These are phyloP conservation scores for Ips typographus DNA, from an alignment of 1,140 invertebrate species.

Conservation along the genomic window DNA sequence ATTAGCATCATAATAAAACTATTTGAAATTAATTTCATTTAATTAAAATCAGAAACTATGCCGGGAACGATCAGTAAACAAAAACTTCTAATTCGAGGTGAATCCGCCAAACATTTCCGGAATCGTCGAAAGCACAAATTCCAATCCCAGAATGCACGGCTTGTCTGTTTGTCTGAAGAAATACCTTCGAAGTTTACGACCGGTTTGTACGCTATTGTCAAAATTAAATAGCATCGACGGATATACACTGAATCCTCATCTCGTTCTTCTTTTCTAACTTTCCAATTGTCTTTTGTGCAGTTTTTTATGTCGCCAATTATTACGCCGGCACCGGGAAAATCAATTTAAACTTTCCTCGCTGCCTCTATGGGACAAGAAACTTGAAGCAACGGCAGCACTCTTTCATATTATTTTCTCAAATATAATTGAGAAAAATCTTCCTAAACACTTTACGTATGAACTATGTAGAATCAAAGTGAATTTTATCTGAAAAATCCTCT, in stretches of 20 bases:
- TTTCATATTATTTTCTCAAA: too few species aligned
- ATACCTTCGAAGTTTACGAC: constrained; percentile 6
- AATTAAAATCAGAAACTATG: too few species aligned
- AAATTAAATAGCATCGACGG: constrained; percentile 11
- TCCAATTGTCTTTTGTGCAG: constrained; percentile 5
- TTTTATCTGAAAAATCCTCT: too few species aligned
- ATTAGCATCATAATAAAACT: too few species aligned
- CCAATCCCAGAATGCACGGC: background rate
- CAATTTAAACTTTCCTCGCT: constrained; percentile 5
- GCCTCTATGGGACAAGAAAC: background rate
- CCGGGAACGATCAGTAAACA: too few species aligned
- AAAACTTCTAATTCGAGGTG: background rate
- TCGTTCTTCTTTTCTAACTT: constrained; percentile 5
- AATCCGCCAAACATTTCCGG: background rate
- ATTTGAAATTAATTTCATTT: too few species aligned
- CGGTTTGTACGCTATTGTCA: constrained; percentile 2
- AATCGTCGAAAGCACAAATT: background rate
- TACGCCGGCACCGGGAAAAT: background rate
- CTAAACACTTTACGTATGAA: too few species aligned
- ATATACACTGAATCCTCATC: background rate
- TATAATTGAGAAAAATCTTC: too few species aligned
- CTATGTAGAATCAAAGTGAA: too few species aligned
- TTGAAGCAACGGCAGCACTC: background rate
- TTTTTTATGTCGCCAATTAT: constrained; percentile 5
- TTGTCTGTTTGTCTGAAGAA: constrained; percentile 1